Conservation (phyloP, 2,113 vertebrate genomes). For the Ictalurus furcatus region DNA sequence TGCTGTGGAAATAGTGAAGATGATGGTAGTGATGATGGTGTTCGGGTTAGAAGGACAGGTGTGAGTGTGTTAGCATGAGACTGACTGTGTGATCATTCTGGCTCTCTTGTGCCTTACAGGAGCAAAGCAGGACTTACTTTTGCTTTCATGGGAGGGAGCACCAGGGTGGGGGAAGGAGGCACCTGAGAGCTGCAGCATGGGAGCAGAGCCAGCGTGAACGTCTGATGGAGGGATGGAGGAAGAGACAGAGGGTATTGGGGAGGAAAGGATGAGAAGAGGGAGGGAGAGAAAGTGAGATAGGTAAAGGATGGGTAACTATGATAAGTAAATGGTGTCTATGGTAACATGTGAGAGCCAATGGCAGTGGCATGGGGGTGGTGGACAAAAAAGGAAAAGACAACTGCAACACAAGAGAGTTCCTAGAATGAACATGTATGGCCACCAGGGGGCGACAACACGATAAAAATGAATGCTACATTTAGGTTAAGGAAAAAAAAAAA, state of each 20-base stretch:
- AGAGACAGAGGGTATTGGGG: conserved; percentile 53
- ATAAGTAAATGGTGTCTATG: conserved; percentile 37
- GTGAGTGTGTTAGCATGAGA: background rate
- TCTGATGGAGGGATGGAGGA: conserved; percentile 68
- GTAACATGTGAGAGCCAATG: conserved; percentile 38
- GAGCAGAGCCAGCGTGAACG: conserved; percentile 78
- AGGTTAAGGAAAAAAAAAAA: background rate
- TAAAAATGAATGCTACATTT: background rate
- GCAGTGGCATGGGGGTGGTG: background rate
- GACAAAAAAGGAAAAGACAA: background rate
- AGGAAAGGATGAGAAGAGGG: conserved; percentile 24
- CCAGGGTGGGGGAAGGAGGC: conserved; percentile 77
- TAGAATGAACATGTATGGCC: conserved; percentile 10
- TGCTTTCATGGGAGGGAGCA: conserved; percentile 74
- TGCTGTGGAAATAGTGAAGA: background rate
- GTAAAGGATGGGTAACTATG: conserved; percentile 59
- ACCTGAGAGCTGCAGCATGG: conserved; percentile 78
- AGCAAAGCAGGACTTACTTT: conserved; percentile 74
- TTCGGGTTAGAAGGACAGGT: conserved; percentile 15
- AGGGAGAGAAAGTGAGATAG: conserved; percentile 22
- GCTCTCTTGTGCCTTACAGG: conserved; percentile 5
- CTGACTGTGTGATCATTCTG: background rate
- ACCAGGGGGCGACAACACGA: conserved; percentile 43
- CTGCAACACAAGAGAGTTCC: background rate
- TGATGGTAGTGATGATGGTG: background rate